Evolutionary conservation across 2,888 invertebrate species (phyloP).

Genomic region (Caenorhabditis sp.): DNA sequence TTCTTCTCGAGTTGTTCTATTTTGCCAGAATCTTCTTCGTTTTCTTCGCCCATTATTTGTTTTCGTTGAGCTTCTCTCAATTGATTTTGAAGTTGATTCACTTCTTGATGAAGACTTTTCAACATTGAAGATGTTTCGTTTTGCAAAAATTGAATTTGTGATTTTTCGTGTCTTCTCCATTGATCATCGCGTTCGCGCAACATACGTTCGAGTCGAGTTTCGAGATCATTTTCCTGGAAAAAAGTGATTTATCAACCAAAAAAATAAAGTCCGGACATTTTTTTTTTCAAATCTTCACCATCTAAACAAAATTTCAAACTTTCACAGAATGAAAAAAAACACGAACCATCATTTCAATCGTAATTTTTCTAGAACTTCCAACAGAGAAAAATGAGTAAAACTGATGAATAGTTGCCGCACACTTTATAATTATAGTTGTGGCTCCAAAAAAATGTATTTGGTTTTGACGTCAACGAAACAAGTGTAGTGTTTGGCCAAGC

Average conservation of each 20-base stretch:
- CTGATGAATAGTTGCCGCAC: no score
- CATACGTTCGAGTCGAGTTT: constrained; percentile 33
- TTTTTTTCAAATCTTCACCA: no score
- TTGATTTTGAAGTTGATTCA: constrained; percentile 54
- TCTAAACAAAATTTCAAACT: no score
- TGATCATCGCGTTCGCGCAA: constrained; percentile 51
- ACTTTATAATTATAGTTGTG: no score
- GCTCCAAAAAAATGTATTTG: no score
- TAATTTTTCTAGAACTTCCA: no score
- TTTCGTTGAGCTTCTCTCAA: constrained; percentile 49
- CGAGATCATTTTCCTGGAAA: constrained; percentile 39
- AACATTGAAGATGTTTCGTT: constrained; percentile 55
- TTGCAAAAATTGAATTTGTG: constrained; percentile 60
- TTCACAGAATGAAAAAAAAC: no score
- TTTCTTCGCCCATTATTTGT: constrained; percentile 19
- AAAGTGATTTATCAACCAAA: neutral
- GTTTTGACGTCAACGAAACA: no score
- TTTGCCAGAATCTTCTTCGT: constrained; percentile 12
- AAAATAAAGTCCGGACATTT: neutral
- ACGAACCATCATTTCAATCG: no score
- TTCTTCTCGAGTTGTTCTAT: constrained; percentile 44
- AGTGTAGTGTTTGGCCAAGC: no score
- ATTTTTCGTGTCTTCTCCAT: constrained; percentile 53
- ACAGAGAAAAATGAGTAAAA: no score
- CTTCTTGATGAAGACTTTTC: constrained; percentile 56